These are phyloP conservation scores for Augochlora pura DNA, from an alignment of 1,140 invertebrate species.

Conservation along the genomic window DNA sequence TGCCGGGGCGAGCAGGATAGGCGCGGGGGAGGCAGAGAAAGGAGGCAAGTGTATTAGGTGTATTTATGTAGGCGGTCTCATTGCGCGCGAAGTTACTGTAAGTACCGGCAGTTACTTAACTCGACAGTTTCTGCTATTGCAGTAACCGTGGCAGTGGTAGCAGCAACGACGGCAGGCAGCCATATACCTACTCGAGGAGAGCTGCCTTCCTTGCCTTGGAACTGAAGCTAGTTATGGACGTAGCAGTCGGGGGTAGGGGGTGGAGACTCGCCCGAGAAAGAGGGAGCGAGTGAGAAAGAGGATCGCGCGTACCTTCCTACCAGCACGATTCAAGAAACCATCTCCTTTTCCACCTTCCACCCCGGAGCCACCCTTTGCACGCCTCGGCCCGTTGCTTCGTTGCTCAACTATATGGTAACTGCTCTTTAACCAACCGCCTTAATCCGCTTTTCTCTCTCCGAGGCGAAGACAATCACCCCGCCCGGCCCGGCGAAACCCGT, in stretches of 20 bases:
- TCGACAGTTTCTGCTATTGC: constrained; percentile 75
- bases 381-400: constrained; percentile 60
- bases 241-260: constrained; percentile 30
- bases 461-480: constrained; percentile 67
- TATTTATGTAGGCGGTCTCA: constrained; percentile 77
- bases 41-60: constrained; percentile 69
- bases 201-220: constrained; percentile 47
- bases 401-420: constrained; percentile 71
- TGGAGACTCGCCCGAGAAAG: not conserved
- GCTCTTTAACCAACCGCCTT: constrained; percentile 75
- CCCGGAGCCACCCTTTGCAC: constrained; percentile 20
- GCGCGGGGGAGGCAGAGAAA: constrained; percentile 28
- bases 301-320: constrained; percentile 40
- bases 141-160: constrained; percentile 45
- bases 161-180: constrained; percentile 42
- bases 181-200: constrained; percentile 55
- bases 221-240: constrained; percentile 68
- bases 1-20: constrained; percentile 28
- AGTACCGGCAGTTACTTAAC: constrained; percentile 77
- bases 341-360: constrained; percentile 50
- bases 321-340: constrained; percentile 53
- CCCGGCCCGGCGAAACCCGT: constrained; percentile 22
- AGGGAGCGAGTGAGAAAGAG: not conserved
- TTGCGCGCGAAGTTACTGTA: constrained; percentile 76
- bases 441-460: constrained; percentile 72